phyloP scores from a whole-genome alignment of 2,113 vertebrate species.

The Struthio camelus region DNA sequence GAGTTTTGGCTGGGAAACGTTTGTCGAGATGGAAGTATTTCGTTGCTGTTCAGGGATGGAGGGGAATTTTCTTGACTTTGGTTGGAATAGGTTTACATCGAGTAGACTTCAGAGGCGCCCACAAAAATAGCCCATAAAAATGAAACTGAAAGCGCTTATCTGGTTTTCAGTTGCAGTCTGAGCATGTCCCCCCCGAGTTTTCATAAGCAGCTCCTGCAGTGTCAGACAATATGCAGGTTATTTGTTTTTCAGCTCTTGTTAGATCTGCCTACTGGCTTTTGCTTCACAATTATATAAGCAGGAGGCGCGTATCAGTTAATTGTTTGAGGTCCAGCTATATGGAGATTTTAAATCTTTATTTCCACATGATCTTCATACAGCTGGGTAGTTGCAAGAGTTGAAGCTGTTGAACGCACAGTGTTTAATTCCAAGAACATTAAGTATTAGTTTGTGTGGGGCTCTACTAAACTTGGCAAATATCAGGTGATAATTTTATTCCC shows the following conservation, averaged over 20 bases:
- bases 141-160: neutral
- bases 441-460: conserved; percentile 15
- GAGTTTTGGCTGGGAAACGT: conserved; percentile 49
- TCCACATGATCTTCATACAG: neutral
- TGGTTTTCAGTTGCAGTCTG: conserved; percentile 24
- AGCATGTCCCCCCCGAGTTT: neutral
- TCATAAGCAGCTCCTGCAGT: neutral
- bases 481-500: conserved; percentile 68
- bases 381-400: conserved; percentile 38
- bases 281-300: conserved; percentile 1
- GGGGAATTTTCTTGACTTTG: conserved; percentile 34
- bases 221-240: too few species aligned
- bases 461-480: conserved; percentile 79
- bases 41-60: conserved; percentile 29
- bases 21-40: conserved; percentile 55
- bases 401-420: conserved; percentile 42
- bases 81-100: conserved; percentile 3
- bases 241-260: too few species aligned
- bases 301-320: conserved; percentile 12
- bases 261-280: neutral
- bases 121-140: neutral
- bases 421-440: conserved; percentile 38
- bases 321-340: neutral
- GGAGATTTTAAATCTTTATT: neutral
- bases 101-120: neutral